Percentiles rank a stretch among this genome's conserved stretches.
These are phyloP conservation scores for Fragum whitleyi DNA, from an alignment of 2,888 invertebrate species.

Conservation along the genomic window DNA sequence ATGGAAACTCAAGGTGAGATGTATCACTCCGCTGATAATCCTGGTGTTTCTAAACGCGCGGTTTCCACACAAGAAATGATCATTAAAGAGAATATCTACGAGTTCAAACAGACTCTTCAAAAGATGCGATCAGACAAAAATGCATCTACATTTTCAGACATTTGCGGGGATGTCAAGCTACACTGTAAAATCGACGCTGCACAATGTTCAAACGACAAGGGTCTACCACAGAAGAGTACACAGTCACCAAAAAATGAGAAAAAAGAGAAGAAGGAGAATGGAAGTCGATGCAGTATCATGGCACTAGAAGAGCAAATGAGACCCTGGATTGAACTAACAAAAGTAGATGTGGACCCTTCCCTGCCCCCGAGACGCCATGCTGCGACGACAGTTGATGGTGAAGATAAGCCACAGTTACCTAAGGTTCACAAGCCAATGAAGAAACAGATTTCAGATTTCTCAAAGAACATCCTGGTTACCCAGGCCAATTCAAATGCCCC, in stretches of 20 bases:
- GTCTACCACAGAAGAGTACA: neutral
- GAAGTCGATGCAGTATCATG: neutral
- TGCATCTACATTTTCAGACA: neutral
- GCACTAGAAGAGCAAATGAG: neutral
- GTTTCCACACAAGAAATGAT: neutral
- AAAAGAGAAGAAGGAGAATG: neutral
- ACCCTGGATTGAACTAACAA: conserved; percentile 20
- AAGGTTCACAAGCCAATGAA: neutral
- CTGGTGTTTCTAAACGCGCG: neutral
- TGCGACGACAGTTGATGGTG: neutral
- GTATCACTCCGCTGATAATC: neutral
- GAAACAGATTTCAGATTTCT: neutral
- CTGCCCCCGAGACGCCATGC: neutral
- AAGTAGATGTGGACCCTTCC: conserved; percentile 4
- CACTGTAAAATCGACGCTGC: no score
- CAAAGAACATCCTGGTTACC: neutral
- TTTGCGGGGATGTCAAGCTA: no score
- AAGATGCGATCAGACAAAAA: neutral
- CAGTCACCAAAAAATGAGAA: neutral
- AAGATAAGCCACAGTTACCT: neutral
- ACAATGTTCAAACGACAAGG: neutral
- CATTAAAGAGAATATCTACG: conserved; percentile 4
- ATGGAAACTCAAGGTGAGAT: neutral
- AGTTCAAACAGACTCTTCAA: conserved; percentile 2
- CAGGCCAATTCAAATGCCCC: neutral